Conservation (phyloP, 2,113 vertebrate genomes). For the Eurypyga helias region DNA sequence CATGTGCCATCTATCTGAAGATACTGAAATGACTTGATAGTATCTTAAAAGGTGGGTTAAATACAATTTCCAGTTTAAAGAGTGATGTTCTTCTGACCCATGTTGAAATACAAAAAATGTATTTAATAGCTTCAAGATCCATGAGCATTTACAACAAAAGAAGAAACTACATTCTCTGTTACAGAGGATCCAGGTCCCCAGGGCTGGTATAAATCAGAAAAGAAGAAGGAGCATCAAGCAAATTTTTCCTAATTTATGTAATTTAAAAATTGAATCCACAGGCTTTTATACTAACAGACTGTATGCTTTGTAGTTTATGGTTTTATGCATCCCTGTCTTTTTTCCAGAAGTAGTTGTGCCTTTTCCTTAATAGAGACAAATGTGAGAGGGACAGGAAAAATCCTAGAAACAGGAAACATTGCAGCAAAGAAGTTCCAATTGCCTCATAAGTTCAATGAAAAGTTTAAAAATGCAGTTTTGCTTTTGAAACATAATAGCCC, state of each 20-base stretch:
- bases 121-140: neutral
- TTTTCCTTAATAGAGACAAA: neutral
- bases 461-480: neutral
- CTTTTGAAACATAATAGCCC: neutral
- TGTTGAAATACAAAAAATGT: neutral
- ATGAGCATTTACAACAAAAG: neutral
- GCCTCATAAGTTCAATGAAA: neutral
- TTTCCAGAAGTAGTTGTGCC: neutral
- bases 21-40: neutral
- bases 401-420: neutral
- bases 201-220: neutral
- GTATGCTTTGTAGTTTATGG: neutral
- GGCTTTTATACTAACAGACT: neutral
- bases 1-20: neutral
- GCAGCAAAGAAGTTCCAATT: neutral
- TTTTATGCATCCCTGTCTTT: neutral
- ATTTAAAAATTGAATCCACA: neutral
- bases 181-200: neutral
- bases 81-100: neutral
- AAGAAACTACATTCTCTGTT: neutral
- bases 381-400: neutral
- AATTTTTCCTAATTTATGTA: neutral
- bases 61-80: neutral
- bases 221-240: neutral
- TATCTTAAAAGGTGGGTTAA: neutral